Conservation (phyloP, 2,888 invertebrate species). For the Sesia apiformis region DNA sequence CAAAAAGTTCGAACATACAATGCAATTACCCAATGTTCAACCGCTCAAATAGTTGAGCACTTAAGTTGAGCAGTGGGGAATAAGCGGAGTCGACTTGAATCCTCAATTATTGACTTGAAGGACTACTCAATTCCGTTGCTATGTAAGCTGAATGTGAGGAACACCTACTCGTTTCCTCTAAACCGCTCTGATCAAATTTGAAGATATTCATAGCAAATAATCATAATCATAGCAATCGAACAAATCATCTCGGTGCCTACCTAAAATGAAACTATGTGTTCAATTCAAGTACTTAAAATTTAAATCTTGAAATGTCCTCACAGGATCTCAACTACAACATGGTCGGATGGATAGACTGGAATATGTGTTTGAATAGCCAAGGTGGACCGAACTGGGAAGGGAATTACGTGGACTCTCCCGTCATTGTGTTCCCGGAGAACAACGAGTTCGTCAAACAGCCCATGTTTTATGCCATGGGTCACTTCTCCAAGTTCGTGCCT, state of each 20-base stretch:
- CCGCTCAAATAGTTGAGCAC: no score
- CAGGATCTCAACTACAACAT: constrained; percentile 84
- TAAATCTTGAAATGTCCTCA: constrained; percentile 3
- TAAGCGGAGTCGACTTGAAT: no score
- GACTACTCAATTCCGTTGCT: no score
- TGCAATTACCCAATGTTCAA: no score
- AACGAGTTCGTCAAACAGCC: constrained; percentile 92
- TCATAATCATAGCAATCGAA: not conserved
- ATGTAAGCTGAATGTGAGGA: no score
- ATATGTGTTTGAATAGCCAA: constrained; percentile 80
- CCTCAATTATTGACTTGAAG: no score
- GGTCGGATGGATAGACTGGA: constrained; percentile 94
- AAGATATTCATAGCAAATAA: no score
- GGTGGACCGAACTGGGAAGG: constrained; percentile 89
- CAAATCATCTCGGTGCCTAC: no score
- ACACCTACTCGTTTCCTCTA: no score
- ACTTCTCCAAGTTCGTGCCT: constrained; percentile 83
- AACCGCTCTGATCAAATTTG: not conserved
- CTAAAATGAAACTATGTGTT: not conserved
- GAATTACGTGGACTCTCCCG: constrained; percentile 86
- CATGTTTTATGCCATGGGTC: constrained; percentile 89
- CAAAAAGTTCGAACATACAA: no score
- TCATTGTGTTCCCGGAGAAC: constrained; percentile 63
- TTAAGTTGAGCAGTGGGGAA: no score
- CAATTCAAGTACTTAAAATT: no score